These are phyloP conservation scores for Malacosoma neustria DNA, from an alignment of 2,888 invertebrate species.

Conservation along the genomic window DNA sequence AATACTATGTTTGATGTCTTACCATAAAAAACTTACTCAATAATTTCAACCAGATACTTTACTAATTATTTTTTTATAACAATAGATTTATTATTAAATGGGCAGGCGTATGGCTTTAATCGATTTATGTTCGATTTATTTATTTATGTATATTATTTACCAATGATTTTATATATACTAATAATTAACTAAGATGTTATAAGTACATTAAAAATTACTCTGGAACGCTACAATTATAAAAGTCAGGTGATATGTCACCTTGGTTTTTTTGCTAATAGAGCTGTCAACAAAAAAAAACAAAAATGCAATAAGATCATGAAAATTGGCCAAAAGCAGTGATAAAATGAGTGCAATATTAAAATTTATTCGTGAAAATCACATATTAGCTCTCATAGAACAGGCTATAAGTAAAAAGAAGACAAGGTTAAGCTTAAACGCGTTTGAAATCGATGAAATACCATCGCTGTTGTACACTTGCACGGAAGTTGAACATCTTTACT, in stretches of 20 bases:
- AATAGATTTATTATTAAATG: too few relatives aligned
- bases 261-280: conserved; percentile 14
- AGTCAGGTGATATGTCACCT: not conserved
- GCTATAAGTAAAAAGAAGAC: conserved; percentile 75
- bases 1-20: too few relatives aligned
- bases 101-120: too few relatives aligned
- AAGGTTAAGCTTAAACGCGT: conserved; percentile 77
- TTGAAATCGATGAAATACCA: conserved; percentile 77
- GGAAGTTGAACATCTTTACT: conserved; percentile 75
- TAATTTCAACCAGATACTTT: too few relatives aligned
- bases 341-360: conserved; percentile 80
- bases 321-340: conserved; percentile 26
- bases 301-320: conserved; percentile 52
- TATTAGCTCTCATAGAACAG: conserved; percentile 79
- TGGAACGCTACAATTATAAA: not conserved
- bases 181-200: too few relatives aligned
- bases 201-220: too few relatives aligned
- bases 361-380: conserved; percentile 80
- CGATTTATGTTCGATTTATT: too few relatives aligned
- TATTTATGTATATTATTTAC: too few relatives aligned
- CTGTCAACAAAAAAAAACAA: conserved; percentile 41
- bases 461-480: conserved; percentile 70
- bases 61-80: too few relatives aligned
- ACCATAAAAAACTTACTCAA: too few relatives aligned
- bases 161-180: too few relatives aligned